These are phyloP conservation scores for Epizoanthus rinbou DNA, from an alignment of 92 coral and sea anemone genomes.

Conservation along the genomic window DNA sequence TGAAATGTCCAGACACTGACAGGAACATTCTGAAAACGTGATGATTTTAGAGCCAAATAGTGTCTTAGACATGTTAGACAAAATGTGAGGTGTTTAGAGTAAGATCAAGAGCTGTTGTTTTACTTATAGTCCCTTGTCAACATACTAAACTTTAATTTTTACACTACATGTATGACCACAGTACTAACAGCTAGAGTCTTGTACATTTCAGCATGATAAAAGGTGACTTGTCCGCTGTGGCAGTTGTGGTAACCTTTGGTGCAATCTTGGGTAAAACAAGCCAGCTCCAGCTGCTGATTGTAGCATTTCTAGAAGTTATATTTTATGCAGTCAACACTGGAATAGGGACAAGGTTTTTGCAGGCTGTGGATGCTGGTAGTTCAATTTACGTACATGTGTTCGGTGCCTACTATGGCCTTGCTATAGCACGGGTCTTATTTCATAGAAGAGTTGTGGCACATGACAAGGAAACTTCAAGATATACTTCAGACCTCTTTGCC, in stretches of 20 bases:
- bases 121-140: no score
- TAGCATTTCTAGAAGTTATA: conserved; percentile 81
- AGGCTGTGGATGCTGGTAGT: conserved; percentile 92
- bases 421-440: conserved; percentile 71
- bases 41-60: no score
- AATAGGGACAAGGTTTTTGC: conserved; percentile 70
- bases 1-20: no score
- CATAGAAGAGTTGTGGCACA: conserved; percentile 82
- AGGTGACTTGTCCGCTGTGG: conserved; percentile 84
- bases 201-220: conserved; percentile 73
- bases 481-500: conserved; percentile 91
- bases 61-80: no score
- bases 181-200: no score
- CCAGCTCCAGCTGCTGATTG: conserved; percentile 78
- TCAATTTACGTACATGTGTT: conserved; percentile 79
- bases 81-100: no score
- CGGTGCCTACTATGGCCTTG: conserved; percentile 91
- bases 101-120: no score
- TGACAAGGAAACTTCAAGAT: conserved; percentile 87
- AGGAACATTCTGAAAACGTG: no score
- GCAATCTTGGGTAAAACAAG: conserved; percentile 93
- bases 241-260: conserved; percentile 86
- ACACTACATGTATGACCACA: no score
- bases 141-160: no score
- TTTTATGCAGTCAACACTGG: conserved; percentile 77